Evolutionary conservation across 2,797 vertebrate genomes (phyloP), one percentile per base, ranked within the genome.

Genomic region (Amphiprion clarkii): DNA sequence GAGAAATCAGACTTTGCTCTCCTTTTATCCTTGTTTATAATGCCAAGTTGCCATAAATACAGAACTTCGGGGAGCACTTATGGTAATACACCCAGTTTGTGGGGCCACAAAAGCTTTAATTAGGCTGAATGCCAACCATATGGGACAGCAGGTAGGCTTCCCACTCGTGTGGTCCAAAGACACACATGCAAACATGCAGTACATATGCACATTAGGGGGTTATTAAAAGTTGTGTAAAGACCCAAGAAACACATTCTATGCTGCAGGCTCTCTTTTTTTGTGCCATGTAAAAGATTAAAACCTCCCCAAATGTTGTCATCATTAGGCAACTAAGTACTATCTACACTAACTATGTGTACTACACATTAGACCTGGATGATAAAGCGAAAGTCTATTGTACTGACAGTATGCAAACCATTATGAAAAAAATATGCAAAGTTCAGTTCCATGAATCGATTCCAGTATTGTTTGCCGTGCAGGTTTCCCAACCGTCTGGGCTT

Each of bases 41-140:
- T 92, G 91, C 89, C 92, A 91, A 87, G 87, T 90, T 89, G 71
- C 88, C 90, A 91, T 92, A 92, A 93, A 92, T 89, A 88, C 76
- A 88, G 62, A 79, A 86, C 82, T 82, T 86, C 42, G 56, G 88
- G 83, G 89, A 87, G 87, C 87, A 84, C 83, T 91, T 87, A 83
- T 87, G 78, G 87, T 88, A 83, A 90, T 90, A 79, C 82, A 81
- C 77, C 78, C 83, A 74, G 74, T 90, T 91, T 91, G 88, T 89
- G 88, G 84, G 88, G 86, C 84, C 90, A 89, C 87, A 91, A 93
- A 92, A 76, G 86, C 89, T 89, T 88, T 93, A 90, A 93, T 92
- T 91, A 91, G 88, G 88, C 86, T 56, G 83, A 90, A 91, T 91
- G 89, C 91, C 90, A 91, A 89, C 90, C 92, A 93, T 91, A 91